Evolutionary conservation across 2,797 vertebrate species (phyloP), one percentile per base, ranked within the genome.

Genomic region (Molossus molossus): DNA sequence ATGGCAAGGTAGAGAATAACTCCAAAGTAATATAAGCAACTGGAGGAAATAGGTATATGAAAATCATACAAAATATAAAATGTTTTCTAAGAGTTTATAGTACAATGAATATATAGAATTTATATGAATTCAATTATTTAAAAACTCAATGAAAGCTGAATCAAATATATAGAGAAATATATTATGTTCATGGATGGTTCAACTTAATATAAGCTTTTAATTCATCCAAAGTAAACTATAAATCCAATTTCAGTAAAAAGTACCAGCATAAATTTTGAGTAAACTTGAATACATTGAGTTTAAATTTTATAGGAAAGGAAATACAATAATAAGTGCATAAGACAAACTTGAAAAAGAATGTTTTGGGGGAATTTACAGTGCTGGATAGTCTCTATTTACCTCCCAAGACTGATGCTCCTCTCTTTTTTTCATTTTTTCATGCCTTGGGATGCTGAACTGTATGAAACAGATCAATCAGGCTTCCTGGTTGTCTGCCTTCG

Each of bases 121-220:
- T 65, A 10, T 86, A 21, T 50, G 7, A 4, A 7, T 6, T 2
- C 4, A 70, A 60, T 79, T 70, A 94, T 81, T 20, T 33, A 80
- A 73, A 69, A 92, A 84, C 81, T 69, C 37, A 91, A 33, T 86
- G 13, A 95, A 80, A 79, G 6, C 40, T 40, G 8, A 73, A 45
- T 50, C 55, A 83, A 91, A 75, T 58, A 76, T 79, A 13, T 50
- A 3, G 9, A 45, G 6, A 95, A 29, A 67, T 87, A 70, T 45
- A 73, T 55, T 14, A 94, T 83, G 33, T n/a, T 95, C 23, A 53
- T 80, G 55, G 48, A 95, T 84, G 40, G 33, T 70, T 94, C 20
- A 60, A 10, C 14, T 55, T 87, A 75, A 23, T 70, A 13, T n/a
- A 75, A 37, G 0, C 1, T 33, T 94, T 94, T 77, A 69, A 90